Evolutionary conservation across 2,888 invertebrate species (phyloP).

Genomic region (Penaeus monodon): DNA sequence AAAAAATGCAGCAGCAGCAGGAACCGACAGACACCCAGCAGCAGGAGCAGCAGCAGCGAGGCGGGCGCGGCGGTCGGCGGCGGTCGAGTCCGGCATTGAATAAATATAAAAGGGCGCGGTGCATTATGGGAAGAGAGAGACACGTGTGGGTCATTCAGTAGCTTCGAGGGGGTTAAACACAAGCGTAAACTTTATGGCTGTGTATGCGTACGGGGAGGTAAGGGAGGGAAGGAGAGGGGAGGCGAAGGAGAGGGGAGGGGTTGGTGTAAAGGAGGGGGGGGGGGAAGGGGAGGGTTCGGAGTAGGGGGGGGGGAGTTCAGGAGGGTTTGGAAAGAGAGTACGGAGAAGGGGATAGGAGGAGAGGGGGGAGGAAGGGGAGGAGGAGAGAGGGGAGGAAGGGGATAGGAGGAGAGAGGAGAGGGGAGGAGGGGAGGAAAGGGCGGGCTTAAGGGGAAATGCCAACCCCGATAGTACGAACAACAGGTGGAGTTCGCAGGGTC

Average conservation of each 20-base stretch:
- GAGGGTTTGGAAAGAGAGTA: background rate
- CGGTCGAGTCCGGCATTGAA: no score
- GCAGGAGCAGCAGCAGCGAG: no score
- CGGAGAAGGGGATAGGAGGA: background rate
- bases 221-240: background rate
- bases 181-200: conserved; percentile 27
- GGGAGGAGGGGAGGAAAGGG: background rate
- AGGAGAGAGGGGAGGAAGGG: background rate
- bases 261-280: background rate
- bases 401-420: no score
- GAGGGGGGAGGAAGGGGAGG: background rate
- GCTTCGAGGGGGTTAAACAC: conserved; percentile 34
- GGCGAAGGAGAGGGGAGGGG: background rate
- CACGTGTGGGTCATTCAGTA: conserved; percentile 1
- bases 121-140: background rate
- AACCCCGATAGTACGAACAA: no score
- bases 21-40: no score
- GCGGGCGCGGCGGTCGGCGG: no score
- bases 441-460: background rate
- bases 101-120: background rate
- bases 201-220: background rate
- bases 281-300: background rate
- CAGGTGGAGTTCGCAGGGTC: no score
- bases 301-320: background rate
- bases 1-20: no score